phyloP scores from a whole-genome alignment of 2,113 vertebrate species.

The Nyctereutes procyonoides region DNA sequence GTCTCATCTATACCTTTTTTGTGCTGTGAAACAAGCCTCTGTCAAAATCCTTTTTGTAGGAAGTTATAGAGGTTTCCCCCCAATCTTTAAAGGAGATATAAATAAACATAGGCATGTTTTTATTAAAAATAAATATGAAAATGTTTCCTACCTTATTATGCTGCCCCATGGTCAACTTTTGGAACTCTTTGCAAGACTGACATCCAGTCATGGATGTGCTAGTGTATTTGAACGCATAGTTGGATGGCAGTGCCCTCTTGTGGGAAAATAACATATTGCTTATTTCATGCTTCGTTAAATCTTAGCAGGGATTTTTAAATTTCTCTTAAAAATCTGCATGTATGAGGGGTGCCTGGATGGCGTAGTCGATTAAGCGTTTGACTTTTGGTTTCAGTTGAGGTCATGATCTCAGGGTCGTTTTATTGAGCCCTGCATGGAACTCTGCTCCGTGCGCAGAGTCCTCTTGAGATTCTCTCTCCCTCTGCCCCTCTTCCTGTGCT shows the following conservation, averaged over 20 bases:
- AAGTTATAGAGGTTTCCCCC: background rate
- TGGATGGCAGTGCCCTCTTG: constrained; percentile 75
- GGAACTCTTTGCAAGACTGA: background rate
- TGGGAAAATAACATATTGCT: background rate
- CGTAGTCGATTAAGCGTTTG: background rate
- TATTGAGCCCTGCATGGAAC: background rate
- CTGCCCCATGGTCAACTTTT: constrained; percentile 26
- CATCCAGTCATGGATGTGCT: background rate
- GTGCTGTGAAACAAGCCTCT: background rate
- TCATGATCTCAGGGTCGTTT: background rate
- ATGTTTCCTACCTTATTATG: background rate
- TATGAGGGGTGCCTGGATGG: background rate
- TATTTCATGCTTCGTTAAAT: constrained; percentile 1
- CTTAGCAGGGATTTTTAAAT: background rate
- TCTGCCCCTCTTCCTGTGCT: background rate
- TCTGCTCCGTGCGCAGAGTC: background rate
- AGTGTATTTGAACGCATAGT: background rate
- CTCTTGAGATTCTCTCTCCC: background rate
- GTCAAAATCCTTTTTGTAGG: background rate
- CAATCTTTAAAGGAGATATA: constrained; percentile 29
- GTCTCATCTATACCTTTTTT: background rate
- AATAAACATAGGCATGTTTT: constrained; percentile 38
- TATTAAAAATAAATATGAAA: constrained; percentile 44
- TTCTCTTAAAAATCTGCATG: constrained; percentile 23
- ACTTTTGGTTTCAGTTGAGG: background rate